Evolutionary conservation across 2,797 vertebrate species (phyloP), one percentile per base, ranked within the genome.

Genomic region (Podarcis siculus): DNA sequence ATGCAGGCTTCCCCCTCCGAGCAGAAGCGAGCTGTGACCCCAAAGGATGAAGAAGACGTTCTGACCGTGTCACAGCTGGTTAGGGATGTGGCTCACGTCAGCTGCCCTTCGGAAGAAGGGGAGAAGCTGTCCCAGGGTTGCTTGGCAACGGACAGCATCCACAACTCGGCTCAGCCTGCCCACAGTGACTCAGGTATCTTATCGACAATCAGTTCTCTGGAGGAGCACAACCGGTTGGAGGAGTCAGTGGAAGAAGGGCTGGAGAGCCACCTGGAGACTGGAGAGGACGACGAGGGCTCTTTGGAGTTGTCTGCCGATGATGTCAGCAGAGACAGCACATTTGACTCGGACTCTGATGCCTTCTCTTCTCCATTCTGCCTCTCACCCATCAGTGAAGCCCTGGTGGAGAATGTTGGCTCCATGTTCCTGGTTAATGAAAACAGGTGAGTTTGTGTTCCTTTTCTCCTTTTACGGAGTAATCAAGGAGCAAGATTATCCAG

Each of bases 291-390:
- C 1, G 98, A 99, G 90, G 98, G 97, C 87, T 99, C 98, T 86
- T 94, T 98, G 86, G 98, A 98, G 95, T 97, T 99, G 94, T 99
- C 98, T 0, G 96, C 97, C 0, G 98, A 98, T 0, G 98, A 99
- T 1, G 98, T 98, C 96, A 99, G 98, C 96, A 97, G 98, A n/a
- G 98, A 98, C 97, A 99, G 99, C 93, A 98, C 98, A 84, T 97
- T 99, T 77, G 99, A 99, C 69, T 99, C 98, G 0, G 98, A 99
- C 95, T 99, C 98, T 0, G 98, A 99, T 90, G 98, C 98, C 89
- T 99, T 99, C 97, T 99, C 98, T 73, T 99, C 98, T 0, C 99
- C 99, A 0, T 99, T 99, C 96, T 99, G 98, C 96, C 95, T 99
- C 93, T 99, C 99, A 0, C 99, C 98, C 0, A 97, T 99, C 95